These are phyloP conservation scores for Fragum sueziense DNA, from an alignment of 2,888 invertebrate species.

Conservation along the genomic window DNA sequence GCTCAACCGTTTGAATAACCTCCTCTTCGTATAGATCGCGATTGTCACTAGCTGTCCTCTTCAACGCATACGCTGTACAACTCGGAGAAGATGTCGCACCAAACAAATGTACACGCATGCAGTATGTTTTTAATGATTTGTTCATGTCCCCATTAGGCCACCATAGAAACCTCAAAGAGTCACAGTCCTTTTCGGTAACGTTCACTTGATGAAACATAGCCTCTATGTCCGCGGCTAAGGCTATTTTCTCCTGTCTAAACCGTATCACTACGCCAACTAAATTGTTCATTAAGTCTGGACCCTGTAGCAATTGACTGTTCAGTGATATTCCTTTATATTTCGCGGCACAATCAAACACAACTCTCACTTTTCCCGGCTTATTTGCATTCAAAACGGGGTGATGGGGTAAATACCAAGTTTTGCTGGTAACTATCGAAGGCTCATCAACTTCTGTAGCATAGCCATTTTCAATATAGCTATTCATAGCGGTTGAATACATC, in stretches of 20 bases:
- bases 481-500: conserved; percentile 31
- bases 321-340: conserved; percentile 50
- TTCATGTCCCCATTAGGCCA: conserved; percentile 45
- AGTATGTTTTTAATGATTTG: conserved; percentile 17
- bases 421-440: background rate
- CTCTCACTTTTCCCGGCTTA: conserved; percentile 40
- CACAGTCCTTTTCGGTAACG: conserved; percentile 37
- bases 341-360: conserved; percentile 53
- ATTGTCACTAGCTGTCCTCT: conserved; percentile 28
- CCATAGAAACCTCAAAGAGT: conserved; percentile 54
- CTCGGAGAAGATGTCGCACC: conserved; percentile 33
- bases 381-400: conserved; percentile 48
- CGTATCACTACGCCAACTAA: conserved; percentile 53
- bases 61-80: conserved; percentile 30
- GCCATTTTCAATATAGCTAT: conserved; percentile 35
- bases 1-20: conserved; percentile 26
- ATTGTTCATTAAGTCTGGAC: conserved; percentile 61
- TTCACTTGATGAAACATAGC: conserved; percentile 56
- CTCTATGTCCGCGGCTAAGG: conserved; percentile 55
- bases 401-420: conserved; percentile 52
- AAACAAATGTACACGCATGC: conserved; percentile 39
- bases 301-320: conserved; percentile 53
- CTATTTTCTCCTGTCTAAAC: conserved; percentile 52
- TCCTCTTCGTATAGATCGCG: conserved; percentile 17
- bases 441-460: conserved; percentile 32